Evolutionary conservation across 2,888 invertebrate genomes (phyloP).

Genomic region (Andrena trimmerana): DNA sequence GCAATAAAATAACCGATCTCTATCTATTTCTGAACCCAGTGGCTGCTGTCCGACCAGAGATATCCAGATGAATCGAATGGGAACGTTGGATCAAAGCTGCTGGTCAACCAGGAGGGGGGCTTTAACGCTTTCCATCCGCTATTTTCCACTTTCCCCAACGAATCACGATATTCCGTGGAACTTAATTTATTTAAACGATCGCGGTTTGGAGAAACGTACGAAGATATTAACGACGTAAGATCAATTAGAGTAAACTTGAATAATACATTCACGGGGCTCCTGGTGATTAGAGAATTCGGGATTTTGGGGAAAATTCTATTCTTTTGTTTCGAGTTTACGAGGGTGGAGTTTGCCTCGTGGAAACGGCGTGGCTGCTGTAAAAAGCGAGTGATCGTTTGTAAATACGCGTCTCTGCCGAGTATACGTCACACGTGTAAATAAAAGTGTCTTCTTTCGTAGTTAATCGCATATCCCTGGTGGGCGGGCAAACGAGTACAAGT

Average conservation of each 20-base stretch:
- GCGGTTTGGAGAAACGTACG: background rate
- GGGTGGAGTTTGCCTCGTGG: background rate
- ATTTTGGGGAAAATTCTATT: no score
- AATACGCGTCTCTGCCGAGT: conserved; percentile 36
- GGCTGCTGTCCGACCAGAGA: background rate
- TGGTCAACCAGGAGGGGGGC: background rate
- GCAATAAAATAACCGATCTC: conserved; percentile 65
- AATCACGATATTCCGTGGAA: background rate
- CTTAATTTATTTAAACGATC: conserved; percentile 37
- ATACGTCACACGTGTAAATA: conserved; percentile 56
- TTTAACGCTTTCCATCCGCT: background rate
- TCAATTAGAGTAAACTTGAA: conserved; percentile 1
- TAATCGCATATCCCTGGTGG: conserved; percentile 14
- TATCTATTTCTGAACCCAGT: conserved; percentile 35
- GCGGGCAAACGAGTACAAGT: no score
- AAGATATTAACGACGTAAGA: background rate
- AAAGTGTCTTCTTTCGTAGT: conserved; percentile 30
- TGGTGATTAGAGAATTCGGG: background rate
- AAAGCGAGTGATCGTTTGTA: conserved; percentile 62
- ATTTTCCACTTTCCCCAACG: background rate
- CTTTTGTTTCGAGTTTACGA: background rate
- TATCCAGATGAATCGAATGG: conserved; percentile 13
- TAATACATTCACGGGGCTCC: background rate
- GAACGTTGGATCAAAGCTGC: background rate
- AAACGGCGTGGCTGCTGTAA: conserved; percentile 26